phyloP scores from a whole-genome alignment of 2,888 invertebrate genomes.

The Eupithecia pulchellata region DNA sequence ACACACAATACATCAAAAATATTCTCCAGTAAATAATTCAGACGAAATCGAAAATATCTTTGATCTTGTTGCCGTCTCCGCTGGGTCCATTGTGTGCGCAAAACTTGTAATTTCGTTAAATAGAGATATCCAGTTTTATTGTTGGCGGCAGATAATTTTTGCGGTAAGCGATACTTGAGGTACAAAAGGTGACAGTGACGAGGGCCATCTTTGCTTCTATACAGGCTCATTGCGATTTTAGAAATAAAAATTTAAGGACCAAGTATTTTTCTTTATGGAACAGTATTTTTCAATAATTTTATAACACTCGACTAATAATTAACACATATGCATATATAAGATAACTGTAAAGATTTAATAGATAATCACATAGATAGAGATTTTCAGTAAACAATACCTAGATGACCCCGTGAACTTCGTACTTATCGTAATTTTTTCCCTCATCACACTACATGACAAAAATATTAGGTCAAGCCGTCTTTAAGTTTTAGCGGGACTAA shows the following conservation, averaged over 20 bases:
- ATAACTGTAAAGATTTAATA: too few species aligned
- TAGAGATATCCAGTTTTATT: conserved; percentile 74
- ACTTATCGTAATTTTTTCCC: too few species aligned
- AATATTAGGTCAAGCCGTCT: too few species aligned
- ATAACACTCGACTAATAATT: too few species aligned
- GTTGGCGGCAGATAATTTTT: conserved; percentile 77
- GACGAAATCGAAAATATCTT: conserved; percentile 41
- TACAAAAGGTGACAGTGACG: conserved; percentile 77
- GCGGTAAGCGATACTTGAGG: conserved; percentile 81
- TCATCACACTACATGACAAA: too few species aligned
- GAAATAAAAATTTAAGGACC: conserved; percentile 3
- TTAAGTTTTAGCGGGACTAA: too few species aligned
- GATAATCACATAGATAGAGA: too few species aligned
- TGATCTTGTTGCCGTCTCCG: conserved; percentile 55
- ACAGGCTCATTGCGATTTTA: conserved; percentile 1
- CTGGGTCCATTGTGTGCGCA: conserved; percentile 49
- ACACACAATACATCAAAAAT: conserved; percentile 9
- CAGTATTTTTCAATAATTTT: too few species aligned
- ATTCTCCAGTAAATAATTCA: conserved; percentile 36
- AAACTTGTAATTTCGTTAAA: conserved; percentile 81
- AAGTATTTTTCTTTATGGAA: too few species aligned
- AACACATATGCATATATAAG: too few species aligned
- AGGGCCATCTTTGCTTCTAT: conserved; percentile 53
- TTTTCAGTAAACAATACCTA: too few species aligned
- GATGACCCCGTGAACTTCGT: too few species aligned